phyloP scores from a whole-genome alignment of 64 coral and sea anemone species.

The Catalaphyllia jardinei region DNA sequence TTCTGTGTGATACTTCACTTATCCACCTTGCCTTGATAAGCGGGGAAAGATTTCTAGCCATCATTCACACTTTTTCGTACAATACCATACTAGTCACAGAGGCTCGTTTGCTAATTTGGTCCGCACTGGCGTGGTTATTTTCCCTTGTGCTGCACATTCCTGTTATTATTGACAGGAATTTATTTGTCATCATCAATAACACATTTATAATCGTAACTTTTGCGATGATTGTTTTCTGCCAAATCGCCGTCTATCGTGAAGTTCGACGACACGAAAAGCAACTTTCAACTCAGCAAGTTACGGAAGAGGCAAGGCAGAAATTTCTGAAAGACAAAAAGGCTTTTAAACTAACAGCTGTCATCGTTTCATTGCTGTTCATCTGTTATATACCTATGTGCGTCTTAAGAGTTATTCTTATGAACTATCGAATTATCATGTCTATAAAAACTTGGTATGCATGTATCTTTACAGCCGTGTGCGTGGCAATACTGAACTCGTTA shows the following conservation, averaged over 20 bases:
- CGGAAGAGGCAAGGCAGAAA: not conserved
- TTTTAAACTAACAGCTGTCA: not conserved
- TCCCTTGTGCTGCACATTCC: not conserved
- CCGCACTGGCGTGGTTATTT: not conserved
- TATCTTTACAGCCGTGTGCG: not conserved
- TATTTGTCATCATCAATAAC: not conserved
- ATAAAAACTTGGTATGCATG: not conserved
- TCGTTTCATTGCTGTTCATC: not conserved
- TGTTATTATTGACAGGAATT: not conserved
- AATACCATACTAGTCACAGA: not conserved
- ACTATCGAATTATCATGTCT: not conserved
- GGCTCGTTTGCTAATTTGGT: not conserved
- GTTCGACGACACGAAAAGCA: not conserved
- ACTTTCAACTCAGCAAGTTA: not conserved
- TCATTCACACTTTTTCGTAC: not conserved
- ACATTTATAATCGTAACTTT: not conserved
- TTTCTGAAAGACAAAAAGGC: constrained; percentile 1
- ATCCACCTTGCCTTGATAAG: not conserved
- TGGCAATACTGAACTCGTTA: constrained; percentile 11
- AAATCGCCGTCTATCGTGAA: not conserved
- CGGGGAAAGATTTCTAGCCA: not conserved
- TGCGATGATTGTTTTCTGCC: not conserved
- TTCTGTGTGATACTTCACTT: not conserved
- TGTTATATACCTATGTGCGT: not conserved
- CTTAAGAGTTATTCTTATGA: not conserved